Conservation (phyloP, 2,113 vertebrate genomes). For the Bettongia penicillata region DNA sequence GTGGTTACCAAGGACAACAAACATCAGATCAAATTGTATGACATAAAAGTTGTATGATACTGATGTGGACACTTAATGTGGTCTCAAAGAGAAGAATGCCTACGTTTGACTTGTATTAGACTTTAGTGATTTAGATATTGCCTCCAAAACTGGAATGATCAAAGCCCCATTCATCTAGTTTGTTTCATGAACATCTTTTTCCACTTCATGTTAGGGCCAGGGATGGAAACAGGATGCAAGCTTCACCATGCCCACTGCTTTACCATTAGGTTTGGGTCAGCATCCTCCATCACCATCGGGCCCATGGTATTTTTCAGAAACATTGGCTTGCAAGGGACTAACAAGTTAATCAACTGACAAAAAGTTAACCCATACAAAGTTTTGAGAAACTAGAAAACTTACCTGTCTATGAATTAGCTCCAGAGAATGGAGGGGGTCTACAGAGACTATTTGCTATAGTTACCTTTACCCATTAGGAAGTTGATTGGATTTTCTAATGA, state of each 20-base stretch:
- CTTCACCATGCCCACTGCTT: neutral
- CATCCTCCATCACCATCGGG: neutral
- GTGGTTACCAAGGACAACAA: neutral
- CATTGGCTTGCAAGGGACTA: neutral
- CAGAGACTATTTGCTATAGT: neutral
- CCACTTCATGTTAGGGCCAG: neutral
- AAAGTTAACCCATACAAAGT: neutral
- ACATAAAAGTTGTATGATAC: neutral
- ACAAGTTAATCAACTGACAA: neutral
- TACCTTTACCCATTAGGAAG: neutral
- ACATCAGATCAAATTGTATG: neutral
- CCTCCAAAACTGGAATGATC: neutral
- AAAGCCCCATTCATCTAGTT: neutral
- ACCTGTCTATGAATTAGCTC: neutral
- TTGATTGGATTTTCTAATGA: neutral
- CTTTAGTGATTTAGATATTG: neutral
- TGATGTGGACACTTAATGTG: neutral
- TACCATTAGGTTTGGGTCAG: neutral
- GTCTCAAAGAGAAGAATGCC: neutral
- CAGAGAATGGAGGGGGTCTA: neutral
- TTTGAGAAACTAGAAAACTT: neutral
- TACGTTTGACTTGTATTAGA: neutral
- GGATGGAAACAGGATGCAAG: neutral
- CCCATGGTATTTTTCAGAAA: neutral
- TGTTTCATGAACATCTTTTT: neutral